Evolutionary conservation across 2,888 invertebrate species (phyloP).

Genomic region (Platycnemis pennipes): DNA sequence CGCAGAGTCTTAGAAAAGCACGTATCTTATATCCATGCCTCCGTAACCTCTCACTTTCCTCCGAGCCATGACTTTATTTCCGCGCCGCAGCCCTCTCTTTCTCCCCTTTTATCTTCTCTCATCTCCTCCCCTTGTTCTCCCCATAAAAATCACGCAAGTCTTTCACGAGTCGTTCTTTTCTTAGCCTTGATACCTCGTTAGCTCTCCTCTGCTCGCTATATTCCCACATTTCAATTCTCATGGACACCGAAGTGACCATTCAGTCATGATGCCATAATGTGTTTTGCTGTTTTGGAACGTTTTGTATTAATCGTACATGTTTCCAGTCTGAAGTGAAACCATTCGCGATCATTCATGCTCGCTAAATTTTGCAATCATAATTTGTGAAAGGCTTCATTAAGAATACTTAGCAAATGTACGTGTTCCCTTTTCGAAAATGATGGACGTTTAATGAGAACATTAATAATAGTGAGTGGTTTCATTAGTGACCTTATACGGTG

Average conservation of each 20-base stretch:
- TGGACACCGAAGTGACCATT: not conserved
- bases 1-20: slow-evolving; percentile 21
- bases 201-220: not conserved
- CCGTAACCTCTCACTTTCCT: slow-evolving; percentile 30
- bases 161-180: not conserved
- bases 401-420: too few species aligned
- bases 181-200: not conserved
- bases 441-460: too few species aligned
- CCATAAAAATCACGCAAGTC: too few species aligned
- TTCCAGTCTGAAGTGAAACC: not conserved
- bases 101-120: not conserved
- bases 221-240: not conserved
- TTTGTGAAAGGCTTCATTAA: too few species aligned
- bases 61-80: slow-evolving; percentile 23
- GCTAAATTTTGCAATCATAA: too few species aligned
- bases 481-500: too few species aligned
- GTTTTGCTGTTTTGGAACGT: not conserved
- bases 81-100: not conserved
- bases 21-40: slow-evolving; percentile 35
- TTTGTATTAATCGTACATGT: not conserved
- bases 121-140: not conserved
- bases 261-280: not conserved
- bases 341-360: not conserved
- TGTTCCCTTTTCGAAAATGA: too few species aligned
- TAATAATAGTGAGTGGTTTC: too few species aligned